Conservation (phyloP, 2,888 invertebrate species). For the Meganola albula region DNA sequence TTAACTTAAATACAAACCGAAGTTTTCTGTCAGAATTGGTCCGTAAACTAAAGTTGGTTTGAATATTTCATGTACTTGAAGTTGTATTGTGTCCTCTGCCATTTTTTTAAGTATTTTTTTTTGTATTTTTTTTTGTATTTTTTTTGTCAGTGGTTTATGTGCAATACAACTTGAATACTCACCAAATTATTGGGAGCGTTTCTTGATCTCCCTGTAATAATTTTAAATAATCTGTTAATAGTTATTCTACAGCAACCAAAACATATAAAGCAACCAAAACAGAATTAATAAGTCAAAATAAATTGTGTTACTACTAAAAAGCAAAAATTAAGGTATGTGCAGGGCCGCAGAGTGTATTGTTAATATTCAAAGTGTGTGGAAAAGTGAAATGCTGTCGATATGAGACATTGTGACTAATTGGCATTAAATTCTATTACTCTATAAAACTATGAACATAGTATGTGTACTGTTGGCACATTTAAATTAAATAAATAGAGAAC, state of each 20-base stretch:
- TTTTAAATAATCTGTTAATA: too few species aligned
- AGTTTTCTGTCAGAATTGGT: constrained; percentile 32
- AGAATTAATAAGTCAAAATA: constrained; percentile 1
- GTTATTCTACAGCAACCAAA: too few species aligned
- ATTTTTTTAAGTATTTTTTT: constrained; percentile 25
- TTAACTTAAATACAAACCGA: too few species aligned
- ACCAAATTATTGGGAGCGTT: constrained; percentile 34
- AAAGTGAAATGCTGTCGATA: too few species aligned
- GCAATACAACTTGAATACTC: constrained; percentile 38
- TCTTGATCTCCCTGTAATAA: constrained; percentile 28
- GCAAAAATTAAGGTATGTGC: constrained; percentile 26
- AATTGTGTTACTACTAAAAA: constrained; percentile 17
- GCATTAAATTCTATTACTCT: too few species aligned
- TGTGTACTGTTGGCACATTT: too few species aligned
- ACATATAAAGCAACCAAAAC: constrained; percentile 21
- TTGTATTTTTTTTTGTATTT: constrained; percentile 19
- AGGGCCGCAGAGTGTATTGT: too few species aligned
- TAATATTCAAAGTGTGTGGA: too few species aligned
- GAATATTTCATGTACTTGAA: constrained; percentile 24
- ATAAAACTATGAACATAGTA: too few species aligned
- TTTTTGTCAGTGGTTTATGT: constrained; percentile 27
- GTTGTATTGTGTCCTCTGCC: constrained; percentile 28
- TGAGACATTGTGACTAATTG: too few species aligned
- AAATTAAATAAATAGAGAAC: too few species aligned
- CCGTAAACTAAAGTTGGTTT: constrained; percentile 28